Conservation (phyloP, 2,113 vertebrate genomes). For the Puntigrus tetrazona region DNA sequence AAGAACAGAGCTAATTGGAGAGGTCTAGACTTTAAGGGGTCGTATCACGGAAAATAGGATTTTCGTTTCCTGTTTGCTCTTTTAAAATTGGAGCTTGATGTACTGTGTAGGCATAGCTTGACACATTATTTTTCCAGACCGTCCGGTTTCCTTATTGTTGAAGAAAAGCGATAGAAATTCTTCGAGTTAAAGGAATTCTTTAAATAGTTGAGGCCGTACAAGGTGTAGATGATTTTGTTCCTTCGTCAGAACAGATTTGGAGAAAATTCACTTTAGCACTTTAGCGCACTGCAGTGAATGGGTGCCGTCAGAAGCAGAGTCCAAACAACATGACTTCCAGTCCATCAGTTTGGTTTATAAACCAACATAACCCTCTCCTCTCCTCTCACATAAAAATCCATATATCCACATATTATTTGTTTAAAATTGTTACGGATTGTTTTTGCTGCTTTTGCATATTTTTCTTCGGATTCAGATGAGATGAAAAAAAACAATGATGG, state of each 20-base stretch:
- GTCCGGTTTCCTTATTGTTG: neutral
- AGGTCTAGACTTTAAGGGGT: slow-evolving; percentile 1
- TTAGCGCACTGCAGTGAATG: no score
- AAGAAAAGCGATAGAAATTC: neutral
- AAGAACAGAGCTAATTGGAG: slow-evolving; percentile 15
- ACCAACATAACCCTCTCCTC: neutral
- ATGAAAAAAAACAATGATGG: no score
- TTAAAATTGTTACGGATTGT: no score
- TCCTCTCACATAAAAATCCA: no score
- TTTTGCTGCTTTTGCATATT: no score
- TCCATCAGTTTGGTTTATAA: neutral
- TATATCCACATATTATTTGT: no score
- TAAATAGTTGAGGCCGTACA: neutral
- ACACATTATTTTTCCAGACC: neutral
- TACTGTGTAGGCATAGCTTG: neutral
- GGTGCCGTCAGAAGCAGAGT: neutral
- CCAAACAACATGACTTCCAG: neutral
- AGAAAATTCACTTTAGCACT: neutral
- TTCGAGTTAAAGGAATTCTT: neutral
- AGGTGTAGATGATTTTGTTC: neutral
- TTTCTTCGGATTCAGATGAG: no score
- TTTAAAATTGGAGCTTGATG: neutral
- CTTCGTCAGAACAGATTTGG: neutral
- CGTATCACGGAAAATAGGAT: neutral
- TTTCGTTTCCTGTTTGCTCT: neutral